These are phyloP conservation scores for Protobothrops flavoviridis DNA, from an alignment of 2,113 vertebrate species.

Conservation along the genomic window DNA sequence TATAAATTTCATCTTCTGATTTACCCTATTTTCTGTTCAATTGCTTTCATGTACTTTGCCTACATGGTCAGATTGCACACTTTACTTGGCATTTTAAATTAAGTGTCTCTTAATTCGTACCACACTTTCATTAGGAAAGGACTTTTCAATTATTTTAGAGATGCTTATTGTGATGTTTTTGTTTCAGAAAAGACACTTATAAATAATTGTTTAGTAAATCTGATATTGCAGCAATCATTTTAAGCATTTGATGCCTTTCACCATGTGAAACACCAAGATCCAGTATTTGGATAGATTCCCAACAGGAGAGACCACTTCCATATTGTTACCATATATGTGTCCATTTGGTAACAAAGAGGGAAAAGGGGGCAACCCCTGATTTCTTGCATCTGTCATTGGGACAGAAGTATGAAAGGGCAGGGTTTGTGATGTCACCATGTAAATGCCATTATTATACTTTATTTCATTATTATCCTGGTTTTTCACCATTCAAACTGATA, in stretches of 20 bases:
- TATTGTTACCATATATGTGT: neutral
- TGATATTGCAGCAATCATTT: neutral
- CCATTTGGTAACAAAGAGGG: neutral
- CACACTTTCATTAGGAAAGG: neutral
- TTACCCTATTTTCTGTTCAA: neutral
- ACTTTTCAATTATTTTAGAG: neutral
- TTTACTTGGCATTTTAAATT: neutral
- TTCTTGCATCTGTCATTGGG: neutral
- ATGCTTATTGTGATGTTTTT: neutral
- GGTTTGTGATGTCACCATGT: neutral
- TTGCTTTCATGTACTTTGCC: neutral
- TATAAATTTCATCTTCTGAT: neutral
- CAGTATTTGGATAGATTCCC: neutral
- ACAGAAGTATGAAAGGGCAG: neutral
- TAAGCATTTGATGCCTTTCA: neutral
- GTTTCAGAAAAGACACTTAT: neutral
- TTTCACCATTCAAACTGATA: neutral
- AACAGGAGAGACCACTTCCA: neutral
- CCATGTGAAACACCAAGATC: neutral
- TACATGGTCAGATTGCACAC: neutral
- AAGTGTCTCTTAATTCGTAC: neutral
- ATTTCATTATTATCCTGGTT: neutral
- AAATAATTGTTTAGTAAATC: neutral
- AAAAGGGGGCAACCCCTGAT: neutral
- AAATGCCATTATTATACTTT: neutral